Evolutionary conservation across 2,113 vertebrate genomes (phyloP).

Genomic region (Raphicerus campestris): DNA sequence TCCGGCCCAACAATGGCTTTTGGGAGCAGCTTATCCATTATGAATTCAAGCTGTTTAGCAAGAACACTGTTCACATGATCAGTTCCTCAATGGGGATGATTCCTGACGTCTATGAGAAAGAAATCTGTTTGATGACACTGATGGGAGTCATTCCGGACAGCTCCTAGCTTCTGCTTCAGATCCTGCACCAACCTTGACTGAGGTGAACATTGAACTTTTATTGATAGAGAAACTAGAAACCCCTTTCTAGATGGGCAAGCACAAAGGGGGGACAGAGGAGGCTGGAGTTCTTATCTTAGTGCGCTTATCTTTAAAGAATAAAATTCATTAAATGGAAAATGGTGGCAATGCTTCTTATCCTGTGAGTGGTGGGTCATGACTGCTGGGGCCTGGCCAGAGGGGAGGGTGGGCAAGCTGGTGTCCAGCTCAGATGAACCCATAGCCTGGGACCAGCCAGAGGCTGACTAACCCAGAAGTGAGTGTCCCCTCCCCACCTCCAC

Average conservation of each 20-base stretch:
- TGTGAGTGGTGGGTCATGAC: neutral
- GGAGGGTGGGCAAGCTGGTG: neutral
- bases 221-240: neutral
- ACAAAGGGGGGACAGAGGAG: neutral
- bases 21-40: slow-evolving; percentile 86
- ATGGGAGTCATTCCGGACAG: neutral
- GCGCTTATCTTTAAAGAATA: slow-evolving; percentile 16
- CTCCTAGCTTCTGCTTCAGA: neutral
- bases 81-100: neutral
- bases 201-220: neutral
- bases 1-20: slow-evolving; percentile 80
- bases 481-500: neutral
- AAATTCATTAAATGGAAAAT: neutral
- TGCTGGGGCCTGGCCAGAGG: neutral
- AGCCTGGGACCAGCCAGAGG: neutral
- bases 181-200: accelerated
- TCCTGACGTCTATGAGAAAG: slow-evolving; percentile 45
- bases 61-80: slow-evolving; percentile 79
- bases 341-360: neutral
- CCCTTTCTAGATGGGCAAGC: neutral
- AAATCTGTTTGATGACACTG: neutral
- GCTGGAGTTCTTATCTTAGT: neutral
- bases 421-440: neutral
- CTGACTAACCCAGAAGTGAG: neutral
- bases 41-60: slow-evolving; percentile 78